These are phyloP conservation scores for Dasypolia templi DNA, from an alignment of 2,888 invertebrate genomes.

Conservation along the genomic window DNA sequence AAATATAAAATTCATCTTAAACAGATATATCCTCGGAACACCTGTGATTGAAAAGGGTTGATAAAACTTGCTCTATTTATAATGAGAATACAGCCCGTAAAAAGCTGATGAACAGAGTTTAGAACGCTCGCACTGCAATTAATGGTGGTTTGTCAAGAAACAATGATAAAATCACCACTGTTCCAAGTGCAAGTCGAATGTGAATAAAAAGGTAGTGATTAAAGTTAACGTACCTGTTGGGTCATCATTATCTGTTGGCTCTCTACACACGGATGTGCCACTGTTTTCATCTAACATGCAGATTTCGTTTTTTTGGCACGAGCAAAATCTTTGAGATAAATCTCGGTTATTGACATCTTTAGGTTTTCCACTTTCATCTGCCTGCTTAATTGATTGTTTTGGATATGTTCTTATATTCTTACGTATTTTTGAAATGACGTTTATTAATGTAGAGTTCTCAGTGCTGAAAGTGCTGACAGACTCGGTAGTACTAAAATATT, in stretches of 20 bases:
- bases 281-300: slow-evolving; percentile 92
- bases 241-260: slow-evolving; percentile 88
- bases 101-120: neutral
- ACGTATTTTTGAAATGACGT: slow-evolving; percentile 83
- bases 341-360: slow-evolving; percentile 84
- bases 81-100: neutral
- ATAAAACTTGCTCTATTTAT: neutral
- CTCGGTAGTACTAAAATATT: slow-evolving; percentile 72
- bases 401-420: slow-evolving; percentile 87
- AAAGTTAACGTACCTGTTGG: slow-evolving; percentile 87
- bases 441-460: slow-evolving; percentile 74
- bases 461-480: slow-evolving; percentile 66
- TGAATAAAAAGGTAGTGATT: neutral
- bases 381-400: slow-evolving; percentile 73
- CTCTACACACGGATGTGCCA: slow-evolving; percentile 90
- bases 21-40: neutral
- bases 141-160: neutral
- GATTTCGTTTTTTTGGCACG: slow-evolving; percentile 90
- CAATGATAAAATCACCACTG: neutral
- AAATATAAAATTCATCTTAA: neutral
- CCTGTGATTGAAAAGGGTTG: neutral
- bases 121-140: neutral
- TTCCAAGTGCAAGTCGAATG: neutral
- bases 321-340: slow-evolving; percentile 85
- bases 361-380: slow-evolving; percentile 73